Base-by-base conservation (phyloP, 2,888 invertebrate species). In the Erebia ligea region DNA sequence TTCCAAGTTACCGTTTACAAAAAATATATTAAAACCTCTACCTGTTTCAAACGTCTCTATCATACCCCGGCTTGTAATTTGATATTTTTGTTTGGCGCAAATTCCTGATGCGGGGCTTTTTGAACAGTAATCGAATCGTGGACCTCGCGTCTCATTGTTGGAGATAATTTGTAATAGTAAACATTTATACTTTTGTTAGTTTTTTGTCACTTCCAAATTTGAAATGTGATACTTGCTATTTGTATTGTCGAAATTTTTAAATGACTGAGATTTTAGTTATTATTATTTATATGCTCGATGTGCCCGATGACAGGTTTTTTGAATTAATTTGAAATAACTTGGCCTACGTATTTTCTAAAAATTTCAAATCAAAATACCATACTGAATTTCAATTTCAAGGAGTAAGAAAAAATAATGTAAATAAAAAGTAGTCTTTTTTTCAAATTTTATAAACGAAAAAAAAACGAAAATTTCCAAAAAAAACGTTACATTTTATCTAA, bases 131-230 rank as follows among this genome's bases (percentile, higher is more conserved):
- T 85, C 75, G 82, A 85, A 87, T 83, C 78, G 80, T 82, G 78
- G 76, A 82, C 82, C 82, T 78, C 79, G 74, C 68, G 71, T 77
- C 76, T 52, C 69, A 83, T 91, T 90, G 87, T 91, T 77, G 73
- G 61, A 81, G 78, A 88, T 92, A 92, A 93, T 92, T 92, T 83
- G 87, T 83, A 86, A 91, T 84, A 87, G 91, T 92, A 92, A 93
- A 93, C 87, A 93, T 89, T 90, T 86, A 82, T 80, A 72, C 73
- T 75, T 74, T 87, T 88, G 86, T 90, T 77, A 56, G 61, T 77
- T 85, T 88, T 72, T 57, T 21, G 9, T 50, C 21, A 15, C 40
- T 67, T 54, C 45, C 21, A 19, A 71, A 69, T 69, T 72, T 69
- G 74, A 63, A 73, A 77, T 45, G 56, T 45, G 11, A 40, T 66